Evolutionary conservation across 2,113 vertebrate genomes (phyloP).

Genomic region (Petrocephalus microphthalmus): DNA sequence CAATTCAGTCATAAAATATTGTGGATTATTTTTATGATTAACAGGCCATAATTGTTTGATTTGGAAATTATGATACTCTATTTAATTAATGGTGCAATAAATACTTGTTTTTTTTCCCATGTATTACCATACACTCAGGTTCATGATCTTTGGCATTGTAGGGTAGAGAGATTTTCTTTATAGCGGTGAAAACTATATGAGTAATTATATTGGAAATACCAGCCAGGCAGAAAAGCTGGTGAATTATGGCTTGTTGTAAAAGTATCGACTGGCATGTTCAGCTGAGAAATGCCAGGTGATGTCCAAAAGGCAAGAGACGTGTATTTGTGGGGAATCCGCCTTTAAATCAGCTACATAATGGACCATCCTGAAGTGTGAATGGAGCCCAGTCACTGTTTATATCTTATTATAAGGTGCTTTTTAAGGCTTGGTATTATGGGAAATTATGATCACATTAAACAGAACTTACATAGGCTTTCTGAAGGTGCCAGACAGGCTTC

Average conservation of each 20-base stretch:
- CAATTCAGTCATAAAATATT: constrained; percentile 74
- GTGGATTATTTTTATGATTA: constrained; percentile 75
- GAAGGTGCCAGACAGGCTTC: neutral
- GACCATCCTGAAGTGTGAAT: neutral
- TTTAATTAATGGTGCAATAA: constrained; percentile 85
- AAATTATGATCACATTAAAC: neutral
- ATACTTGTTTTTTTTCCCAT: constrained; percentile 66
- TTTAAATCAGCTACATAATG: neutral
- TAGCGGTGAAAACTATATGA: constrained; percentile 34
- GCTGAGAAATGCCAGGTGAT: constrained; percentile 25
- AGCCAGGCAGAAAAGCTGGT: constrained; percentile 44
- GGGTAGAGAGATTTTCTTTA: constrained; percentile 42
- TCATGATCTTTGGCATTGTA: constrained; percentile 48
- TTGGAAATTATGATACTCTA: constrained; percentile 75
- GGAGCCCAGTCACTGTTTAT: neutral
- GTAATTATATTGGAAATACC: constrained; percentile 42
- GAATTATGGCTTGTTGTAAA: constrained; percentile 47
- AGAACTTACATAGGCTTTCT: neutral
- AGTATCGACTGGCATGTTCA: constrained; percentile 37
- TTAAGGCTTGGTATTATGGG: neutral
- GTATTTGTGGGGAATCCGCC: neutral
- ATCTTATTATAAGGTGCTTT: neutral
- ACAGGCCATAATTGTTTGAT: constrained; percentile 82
- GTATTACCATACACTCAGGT: constrained; percentile 47
- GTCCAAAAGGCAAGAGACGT: neutral